A percentile compares a stretch with the other conserved stretches of the same genome.
Conservation (phyloP, 2,113 vertebrate genomes). For the Mormyrus lacerda region DNA sequence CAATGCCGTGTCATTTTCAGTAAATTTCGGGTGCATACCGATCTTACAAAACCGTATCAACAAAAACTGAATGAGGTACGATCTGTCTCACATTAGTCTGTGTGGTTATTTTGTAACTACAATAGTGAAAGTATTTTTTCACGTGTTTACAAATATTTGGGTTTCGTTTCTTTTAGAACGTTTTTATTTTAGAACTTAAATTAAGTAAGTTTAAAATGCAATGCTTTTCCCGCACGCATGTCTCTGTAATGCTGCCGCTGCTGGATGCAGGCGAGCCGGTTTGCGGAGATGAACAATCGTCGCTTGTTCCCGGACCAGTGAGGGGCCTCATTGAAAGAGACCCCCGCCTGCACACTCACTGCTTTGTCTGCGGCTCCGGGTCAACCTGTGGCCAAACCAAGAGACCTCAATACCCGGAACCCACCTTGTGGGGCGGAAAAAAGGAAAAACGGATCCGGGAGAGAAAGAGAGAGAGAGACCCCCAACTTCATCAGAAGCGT, state of each 20-base stretch:
- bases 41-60: neutral
- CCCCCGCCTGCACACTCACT: slow-evolving; percentile 48
- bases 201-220: neutral
- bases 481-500: neutral
- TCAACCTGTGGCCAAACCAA: neutral
- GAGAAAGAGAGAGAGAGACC: neutral
- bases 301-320: slow-evolving; percentile 53
- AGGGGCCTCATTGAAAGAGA: slow-evolving; percentile 50
- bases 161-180: neutral
- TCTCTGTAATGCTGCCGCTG: neutral
- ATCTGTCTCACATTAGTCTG: neutral
- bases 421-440: neutral
- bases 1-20: neutral
- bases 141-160: neutral
- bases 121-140: neutral
- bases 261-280: neutral
- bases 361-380: neutral
- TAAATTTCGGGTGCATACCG: neutral
- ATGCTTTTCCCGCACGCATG: neutral
- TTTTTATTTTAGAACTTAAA: neutral
- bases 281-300: slow-evolving; percentile 16
- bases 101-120: neutral
- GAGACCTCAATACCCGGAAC: neutral
- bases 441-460: neutral
- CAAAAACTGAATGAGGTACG: neutral